These are phyloP conservation scores for Struthidea cinerea DNA, from an alignment of 2,113 vertebrate species.

Conservation along the genomic window DNA sequence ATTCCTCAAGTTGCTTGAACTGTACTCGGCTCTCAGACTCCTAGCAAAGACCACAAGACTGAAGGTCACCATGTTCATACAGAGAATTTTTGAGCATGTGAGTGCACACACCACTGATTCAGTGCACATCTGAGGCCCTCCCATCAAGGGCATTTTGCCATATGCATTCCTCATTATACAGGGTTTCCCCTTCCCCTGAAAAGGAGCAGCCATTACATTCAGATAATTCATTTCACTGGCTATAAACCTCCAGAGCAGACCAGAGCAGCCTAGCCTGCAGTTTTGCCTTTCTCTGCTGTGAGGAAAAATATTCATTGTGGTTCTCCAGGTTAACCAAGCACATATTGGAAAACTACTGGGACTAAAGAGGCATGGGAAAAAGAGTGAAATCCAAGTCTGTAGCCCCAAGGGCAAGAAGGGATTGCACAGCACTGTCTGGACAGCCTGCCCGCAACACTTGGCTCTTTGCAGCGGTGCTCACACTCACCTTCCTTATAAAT, in stretches of 20 bases:
- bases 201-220: neutral
- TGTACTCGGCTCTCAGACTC: neutral
- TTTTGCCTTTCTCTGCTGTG: neutral
- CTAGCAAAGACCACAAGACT: constrained; percentile 7
- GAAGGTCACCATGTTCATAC: neutral
- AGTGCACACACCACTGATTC: neutral
- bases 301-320: neutral
- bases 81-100: neutral
- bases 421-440: neutral
- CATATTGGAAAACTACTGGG: neutral
- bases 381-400: neutral
- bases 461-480: neutral
- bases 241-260: neutral
- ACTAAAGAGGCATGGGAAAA: neutral
- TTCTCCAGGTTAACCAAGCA: neutral
- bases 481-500: neutral
- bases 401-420: neutral
- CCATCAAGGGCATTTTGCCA: neutral
- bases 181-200: neutral
- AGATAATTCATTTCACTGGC: neutral
- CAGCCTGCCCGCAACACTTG: neutral
- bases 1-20: constrained; percentile 23
- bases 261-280: neutral
- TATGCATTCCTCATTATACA: neutral
- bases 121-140: neutral